Evolutionary conservation across 2,113 vertebrate species (phyloP).

Genomic region (Dasyurus viverrinus): DNA sequence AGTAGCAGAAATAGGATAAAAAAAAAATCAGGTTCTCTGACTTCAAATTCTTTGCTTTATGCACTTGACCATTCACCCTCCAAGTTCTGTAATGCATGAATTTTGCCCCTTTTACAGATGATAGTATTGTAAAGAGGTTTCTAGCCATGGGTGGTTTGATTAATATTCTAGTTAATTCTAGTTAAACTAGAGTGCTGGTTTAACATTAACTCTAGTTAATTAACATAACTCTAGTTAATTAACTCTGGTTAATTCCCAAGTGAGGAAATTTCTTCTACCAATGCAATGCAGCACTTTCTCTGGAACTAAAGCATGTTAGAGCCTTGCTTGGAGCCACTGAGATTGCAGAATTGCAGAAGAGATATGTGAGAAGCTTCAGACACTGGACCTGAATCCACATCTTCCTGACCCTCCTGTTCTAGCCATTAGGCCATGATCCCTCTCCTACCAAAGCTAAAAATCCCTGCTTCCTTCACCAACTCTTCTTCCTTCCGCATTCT

Average conservation of each 20-base stretch:
- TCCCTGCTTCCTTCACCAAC: not conserved
- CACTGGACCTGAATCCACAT: not conserved
- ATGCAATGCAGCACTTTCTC: not conserved
- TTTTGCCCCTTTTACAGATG: no score
- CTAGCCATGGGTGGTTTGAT: no score
- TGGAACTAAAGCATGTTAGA: not conserved
- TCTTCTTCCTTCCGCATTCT: not conserved
- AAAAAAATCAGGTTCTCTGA: no score
- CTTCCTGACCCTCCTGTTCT: not conserved
- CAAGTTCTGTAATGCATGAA: no score
- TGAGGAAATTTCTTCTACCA: not conserved
- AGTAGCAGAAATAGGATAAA: no score
- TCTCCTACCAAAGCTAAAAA: not conserved
- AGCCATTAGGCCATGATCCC: not conserved
- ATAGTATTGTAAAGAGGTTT: no score
- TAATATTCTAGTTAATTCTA: no score
- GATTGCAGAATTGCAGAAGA: not conserved
- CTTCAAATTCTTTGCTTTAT: no score
- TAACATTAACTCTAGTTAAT: no score
- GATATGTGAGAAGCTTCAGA: not conserved
- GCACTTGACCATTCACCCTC: no score
- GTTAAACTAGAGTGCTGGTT: no score
- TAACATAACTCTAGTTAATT: no score
- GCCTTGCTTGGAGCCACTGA: not conserved
- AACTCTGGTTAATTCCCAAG: not conserved